A percentile compares a stretch with the other conserved stretches of the same genome.
Conservation (phyloP, 2,797 vertebrate species). For the Tauraco hartlaubi region DNA sequence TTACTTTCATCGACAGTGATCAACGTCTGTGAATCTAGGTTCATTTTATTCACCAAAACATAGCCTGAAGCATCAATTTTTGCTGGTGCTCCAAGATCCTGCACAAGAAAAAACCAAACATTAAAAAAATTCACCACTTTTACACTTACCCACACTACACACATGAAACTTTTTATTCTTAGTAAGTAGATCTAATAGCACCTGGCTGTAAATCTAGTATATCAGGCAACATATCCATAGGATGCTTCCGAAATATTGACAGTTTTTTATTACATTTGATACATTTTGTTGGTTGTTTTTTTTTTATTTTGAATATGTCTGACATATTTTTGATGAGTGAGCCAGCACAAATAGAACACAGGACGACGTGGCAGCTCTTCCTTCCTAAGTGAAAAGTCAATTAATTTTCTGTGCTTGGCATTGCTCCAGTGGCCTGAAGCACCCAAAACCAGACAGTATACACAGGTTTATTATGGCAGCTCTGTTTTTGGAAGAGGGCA, state of each 20-base stretch:
- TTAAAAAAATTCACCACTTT: not conserved
- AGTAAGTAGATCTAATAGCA: not conserved
- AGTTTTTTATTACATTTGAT: not conserved
- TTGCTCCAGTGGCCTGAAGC: not conserved
- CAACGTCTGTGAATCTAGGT: constrained; percentile 72
- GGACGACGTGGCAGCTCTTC: not conserved
- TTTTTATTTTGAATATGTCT: not conserved
- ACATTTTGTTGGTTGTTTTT: too few relatives aligned
- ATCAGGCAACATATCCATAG: not conserved
- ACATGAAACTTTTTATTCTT: not conserved
- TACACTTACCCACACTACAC: not conserved
- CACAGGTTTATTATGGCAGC: not conserved
- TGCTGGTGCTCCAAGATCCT: constrained; percentile 82
- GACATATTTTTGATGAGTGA: not conserved
- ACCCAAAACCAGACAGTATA: not conserved
- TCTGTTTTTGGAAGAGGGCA: not conserved
- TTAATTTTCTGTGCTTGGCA: not conserved
- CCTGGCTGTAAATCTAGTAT: not conserved
- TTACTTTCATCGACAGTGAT: constrained; percentile 74
- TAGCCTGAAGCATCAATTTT: constrained; percentile 77
- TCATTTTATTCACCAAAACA: constrained; percentile 64
- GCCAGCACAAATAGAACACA: not conserved
- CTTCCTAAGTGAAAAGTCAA: not conserved
- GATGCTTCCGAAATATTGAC: not conserved
- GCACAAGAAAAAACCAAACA: not conserved